phyloP scores from a whole-genome alignment of 2,888 invertebrate species.

The Megalurothrips usitatus region DNA sequence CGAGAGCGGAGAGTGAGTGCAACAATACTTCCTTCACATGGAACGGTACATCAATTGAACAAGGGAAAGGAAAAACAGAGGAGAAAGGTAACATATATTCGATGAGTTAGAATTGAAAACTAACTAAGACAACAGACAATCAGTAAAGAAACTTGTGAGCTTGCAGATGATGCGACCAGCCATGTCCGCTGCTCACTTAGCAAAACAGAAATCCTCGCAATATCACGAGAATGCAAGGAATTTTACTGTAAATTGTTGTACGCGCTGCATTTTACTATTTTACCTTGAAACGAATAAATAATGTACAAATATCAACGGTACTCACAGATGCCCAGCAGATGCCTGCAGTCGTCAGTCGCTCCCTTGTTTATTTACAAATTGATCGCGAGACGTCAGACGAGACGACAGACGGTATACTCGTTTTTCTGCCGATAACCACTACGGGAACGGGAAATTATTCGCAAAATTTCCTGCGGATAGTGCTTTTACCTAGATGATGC shows the following conservation, averaged over 20 bases:
- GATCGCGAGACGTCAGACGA: background rate
- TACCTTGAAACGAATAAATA: background rate
- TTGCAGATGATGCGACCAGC: background rate
- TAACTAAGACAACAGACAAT: no score
- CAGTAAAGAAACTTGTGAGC: background rate
- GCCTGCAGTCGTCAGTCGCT: background rate
- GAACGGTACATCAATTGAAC: no score
- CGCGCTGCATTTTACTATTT: background rate
- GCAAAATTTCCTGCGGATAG: no score
- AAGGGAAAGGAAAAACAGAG: no score
- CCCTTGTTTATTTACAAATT: constrained; percentile 27
- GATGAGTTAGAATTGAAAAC: no score
- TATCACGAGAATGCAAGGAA: background rate
- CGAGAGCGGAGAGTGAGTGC: no score
- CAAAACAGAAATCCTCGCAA: background rate
- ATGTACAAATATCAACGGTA: background rate
- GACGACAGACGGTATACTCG: background rate
- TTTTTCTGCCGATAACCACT: no score
- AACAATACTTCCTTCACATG: no score
- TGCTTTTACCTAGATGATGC: no score
- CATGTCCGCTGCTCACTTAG: background rate
- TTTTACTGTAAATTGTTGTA: background rate
- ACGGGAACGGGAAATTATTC: no score
- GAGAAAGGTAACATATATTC: no score
- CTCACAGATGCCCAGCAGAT: background rate